Percentiles rank a stretch among this genome's conserved stretches.
Conservation (phyloP, 2,113 vertebrate genomes). For the Petaurus breviceps region DNA sequence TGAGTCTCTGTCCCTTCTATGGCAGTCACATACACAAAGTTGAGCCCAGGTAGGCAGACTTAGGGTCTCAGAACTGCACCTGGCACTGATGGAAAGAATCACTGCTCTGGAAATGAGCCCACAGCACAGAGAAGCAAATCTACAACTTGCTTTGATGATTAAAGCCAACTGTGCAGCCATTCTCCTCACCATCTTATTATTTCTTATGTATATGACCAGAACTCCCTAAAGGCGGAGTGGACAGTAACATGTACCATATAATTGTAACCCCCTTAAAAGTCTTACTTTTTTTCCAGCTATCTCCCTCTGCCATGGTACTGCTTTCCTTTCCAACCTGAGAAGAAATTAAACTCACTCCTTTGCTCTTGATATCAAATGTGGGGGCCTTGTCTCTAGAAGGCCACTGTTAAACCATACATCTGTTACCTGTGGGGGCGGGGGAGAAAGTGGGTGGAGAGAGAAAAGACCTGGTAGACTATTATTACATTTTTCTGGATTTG, state of each 20-base stretch:
- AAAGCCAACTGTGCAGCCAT: background rate
- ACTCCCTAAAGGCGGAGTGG: background rate
- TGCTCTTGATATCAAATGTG: conserved; percentile 8
- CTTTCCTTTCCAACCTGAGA: conserved; percentile 14
- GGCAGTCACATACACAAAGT: background rate
- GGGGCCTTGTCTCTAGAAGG: conserved; percentile 28
- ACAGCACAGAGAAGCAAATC: background rate
- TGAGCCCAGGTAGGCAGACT: conserved; percentile 22
- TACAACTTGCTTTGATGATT: background rate
- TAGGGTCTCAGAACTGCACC: background rate
- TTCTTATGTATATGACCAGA: background rate
- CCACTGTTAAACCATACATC: conserved; percentile 41
- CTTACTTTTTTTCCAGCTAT: conserved; percentile 38
- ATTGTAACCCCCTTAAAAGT: background rate
- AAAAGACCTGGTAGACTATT: background rate
- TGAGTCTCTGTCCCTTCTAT: conserved; percentile 5
- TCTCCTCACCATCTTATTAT: background rate
- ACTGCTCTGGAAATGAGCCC: background rate
- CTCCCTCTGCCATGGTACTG: conserved; percentile 44
- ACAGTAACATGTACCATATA: background rate
- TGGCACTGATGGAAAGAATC: background rate
- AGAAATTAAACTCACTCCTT: conserved; percentile 49
- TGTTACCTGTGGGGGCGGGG: conserved; percentile 40
- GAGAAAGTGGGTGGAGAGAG: conserved; percentile 9
- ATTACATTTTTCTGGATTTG: background rate